phyloP scores from a whole-genome alignment of 35 echinoderm and acorn worm species.

The Amphiura filiformis region DNA sequence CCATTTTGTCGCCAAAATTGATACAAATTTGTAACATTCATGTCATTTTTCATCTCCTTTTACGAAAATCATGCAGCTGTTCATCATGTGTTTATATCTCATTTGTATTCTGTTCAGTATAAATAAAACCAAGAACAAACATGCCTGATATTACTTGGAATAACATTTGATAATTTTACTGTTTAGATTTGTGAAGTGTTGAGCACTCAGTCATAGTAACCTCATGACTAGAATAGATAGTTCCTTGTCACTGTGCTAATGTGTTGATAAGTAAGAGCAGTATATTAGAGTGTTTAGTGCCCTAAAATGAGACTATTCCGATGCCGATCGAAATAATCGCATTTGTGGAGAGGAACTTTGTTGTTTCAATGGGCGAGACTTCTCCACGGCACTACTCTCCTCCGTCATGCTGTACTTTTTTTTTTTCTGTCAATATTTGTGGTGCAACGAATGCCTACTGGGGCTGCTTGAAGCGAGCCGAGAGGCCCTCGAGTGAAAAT shows the following conservation, averaged over 20 bases:
- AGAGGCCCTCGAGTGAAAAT: constrained; percentile 7
- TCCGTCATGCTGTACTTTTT: background rate
- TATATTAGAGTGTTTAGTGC: background rate
- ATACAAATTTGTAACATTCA: background rate
- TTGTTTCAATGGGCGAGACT: constrained; percentile 11
- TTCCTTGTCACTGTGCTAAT: background rate
- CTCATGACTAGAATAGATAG: background rate
- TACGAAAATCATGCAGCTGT: too few relatives aligned
- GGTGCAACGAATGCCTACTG: background rate
- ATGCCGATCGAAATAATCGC: background rate
- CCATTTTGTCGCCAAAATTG: background rate
- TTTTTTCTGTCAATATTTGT: background rate
- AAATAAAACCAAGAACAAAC: too few relatives aligned
- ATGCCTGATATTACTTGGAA: too few relatives aligned
- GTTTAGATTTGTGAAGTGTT: background rate
- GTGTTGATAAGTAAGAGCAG: background rate
- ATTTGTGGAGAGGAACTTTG: background rate
- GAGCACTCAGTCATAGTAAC: background rate
- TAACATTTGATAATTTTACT: too few relatives aligned
- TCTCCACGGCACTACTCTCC: background rate
- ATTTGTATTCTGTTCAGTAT: too few relatives aligned
- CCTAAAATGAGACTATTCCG: background rate
- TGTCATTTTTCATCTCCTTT: background rate
- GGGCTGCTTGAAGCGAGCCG: background rate
- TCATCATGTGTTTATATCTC: too few relatives aligned